Evolutionary conservation across 2,113 vertebrate genomes (phyloP), one percentile per base, ranked within the genome.

Genomic region (Melanostigma gelatinosum): DNA sequence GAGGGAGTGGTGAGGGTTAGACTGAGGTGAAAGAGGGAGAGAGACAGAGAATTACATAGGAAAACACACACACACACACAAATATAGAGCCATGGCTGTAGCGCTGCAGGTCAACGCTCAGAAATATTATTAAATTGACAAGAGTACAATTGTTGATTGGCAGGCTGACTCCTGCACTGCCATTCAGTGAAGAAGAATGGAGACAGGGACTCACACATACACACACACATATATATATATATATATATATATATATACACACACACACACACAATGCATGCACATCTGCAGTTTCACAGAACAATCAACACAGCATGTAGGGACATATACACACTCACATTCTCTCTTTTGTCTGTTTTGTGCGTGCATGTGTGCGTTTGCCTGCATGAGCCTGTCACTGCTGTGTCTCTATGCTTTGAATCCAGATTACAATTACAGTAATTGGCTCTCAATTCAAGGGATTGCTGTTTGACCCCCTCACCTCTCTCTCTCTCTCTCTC

Each of bases 401-500:
- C 81, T 74, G 85, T 55, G 54, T 86, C 77, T 88, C 75, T 65
- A 68, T 66, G 82, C 83, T 84, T 90, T 93, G 90, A 90, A 92
- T 94, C 85, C 85, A 87, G 90, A 95, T 94, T 92, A 93, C 90
- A 93, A 93, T 93, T 93, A 93, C 87, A 85, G 91, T 93, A 93
- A 94, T 93, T 93, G 93, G 89, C 93, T 94, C 92, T 92, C 88
- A 91, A 92, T 94, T 93, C 81, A 61, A 89, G 75, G 79, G 85
- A 92, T 89, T 90, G 87, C 87, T 88, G 84, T 94, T 93, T 94
- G 93, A 93, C 94, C 93, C 79, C 71, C 77, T 94, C 86, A 93
- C 93, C 93, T 80, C 90, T 77, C 75, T 64, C 73, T 76, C 64
- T 72, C 69, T 84, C 61, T 52, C 54, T 55, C 68, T 44, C 65